Evolutionary conservation across 2,113 vertebrate genomes (phyloP).

Genomic region (Pholis gunnellus): DNA sequence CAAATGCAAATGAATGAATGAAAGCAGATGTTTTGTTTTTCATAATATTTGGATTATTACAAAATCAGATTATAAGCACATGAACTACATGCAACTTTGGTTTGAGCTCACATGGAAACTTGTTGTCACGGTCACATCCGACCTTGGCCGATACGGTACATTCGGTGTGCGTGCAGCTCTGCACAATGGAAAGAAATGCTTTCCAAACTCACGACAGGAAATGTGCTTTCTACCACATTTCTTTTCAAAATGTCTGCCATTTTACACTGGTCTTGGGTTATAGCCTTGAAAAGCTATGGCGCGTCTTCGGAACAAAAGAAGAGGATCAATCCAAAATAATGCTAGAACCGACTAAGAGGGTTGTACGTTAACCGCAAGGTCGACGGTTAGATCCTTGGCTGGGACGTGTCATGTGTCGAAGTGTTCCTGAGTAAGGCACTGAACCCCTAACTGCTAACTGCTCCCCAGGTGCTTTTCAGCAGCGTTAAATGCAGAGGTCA

Average conservation of each 20-base stretch:
- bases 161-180: neutral
- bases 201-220: constrained; percentile 1
- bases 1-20: too few relatives aligned
- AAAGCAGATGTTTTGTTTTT: too few relatives aligned
- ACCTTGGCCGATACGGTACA: neutral
- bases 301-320: neutral
- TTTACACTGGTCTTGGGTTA: neutral
- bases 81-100: neutral
- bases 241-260: neutral
- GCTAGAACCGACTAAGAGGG: too few relatives aligned
- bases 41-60: neutral
- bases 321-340: neutral
- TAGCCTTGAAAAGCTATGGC: neutral
- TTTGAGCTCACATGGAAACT: neutral
- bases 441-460: too few relatives aligned
- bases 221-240: neutral
- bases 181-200: constrained; percentile 6
- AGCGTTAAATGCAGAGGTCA: too few relatives aligned
- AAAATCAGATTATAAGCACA: neutral
- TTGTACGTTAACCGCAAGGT: too few relatives aligned
- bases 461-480: too few relatives aligned
- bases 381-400: too few relatives aligned
- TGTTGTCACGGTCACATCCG: neutral
- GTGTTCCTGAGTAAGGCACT: too few relatives aligned
- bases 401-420: too few relatives aligned